Conservation (phyloP, 2,888 invertebrate genomes). For the Anticlea derivata region DNA sequence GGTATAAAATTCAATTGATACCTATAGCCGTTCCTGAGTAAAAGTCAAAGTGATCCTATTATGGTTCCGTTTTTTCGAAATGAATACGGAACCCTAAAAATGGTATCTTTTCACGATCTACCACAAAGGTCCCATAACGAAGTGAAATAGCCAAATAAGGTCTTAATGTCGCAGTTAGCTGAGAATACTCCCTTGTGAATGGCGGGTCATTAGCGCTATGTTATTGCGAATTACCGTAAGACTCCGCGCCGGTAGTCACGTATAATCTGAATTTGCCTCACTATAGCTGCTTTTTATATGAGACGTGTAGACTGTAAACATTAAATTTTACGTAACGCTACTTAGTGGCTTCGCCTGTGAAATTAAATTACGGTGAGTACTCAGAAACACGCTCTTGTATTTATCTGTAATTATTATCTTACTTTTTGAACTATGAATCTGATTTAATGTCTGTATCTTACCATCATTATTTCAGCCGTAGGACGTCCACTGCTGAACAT, state of each 20-base stretch:
- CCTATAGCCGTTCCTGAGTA: no score
- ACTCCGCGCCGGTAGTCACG: slow-evolving; percentile 58
- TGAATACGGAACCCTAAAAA: no score
- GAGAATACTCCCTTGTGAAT: slow-evolving; percentile 77
- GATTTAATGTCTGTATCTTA: no score
- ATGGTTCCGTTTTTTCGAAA: no score
- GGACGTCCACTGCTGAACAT: no score
- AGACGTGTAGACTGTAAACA: slow-evolving; percentile 23
- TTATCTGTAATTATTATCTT: neutral
- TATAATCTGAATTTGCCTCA: slow-evolving; percentile 72
- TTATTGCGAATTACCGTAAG: slow-evolving; percentile 75
- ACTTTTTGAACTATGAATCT: neutral
- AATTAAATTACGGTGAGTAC: slow-evolving; percentile 53
- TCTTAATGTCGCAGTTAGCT: slow-evolving; percentile 79
- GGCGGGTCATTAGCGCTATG: slow-evolving; percentile 77
- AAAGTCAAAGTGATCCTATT: no score
- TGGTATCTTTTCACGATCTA: slow-evolving; percentile 60
- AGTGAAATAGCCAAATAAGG: slow-evolving; percentile 80
- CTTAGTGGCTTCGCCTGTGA: slow-evolving; percentile 49
- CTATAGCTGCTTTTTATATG: slow-evolving; percentile 50
- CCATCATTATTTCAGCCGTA: no score
- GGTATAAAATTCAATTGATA: no score
- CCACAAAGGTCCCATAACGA: slow-evolving; percentile 75
- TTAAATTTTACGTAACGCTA: slow-evolving; percentile 38
- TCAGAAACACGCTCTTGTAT: neutral